Evolutionary conservation across 2,888 invertebrate species (phyloP), one percentile per base, ranked within the genome.

Genomic region (Thymelicus sylvestris): DNA sequence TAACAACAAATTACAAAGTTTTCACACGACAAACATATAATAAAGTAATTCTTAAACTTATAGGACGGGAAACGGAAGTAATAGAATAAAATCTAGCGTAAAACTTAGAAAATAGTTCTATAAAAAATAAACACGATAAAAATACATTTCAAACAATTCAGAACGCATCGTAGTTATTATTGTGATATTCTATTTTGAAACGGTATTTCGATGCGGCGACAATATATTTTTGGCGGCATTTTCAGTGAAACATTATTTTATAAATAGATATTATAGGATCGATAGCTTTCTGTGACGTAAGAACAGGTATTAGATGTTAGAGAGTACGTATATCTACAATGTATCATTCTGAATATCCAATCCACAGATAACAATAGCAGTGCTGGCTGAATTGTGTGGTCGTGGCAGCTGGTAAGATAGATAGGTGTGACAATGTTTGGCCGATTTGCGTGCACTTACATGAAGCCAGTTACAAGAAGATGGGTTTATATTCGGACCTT

Each of bases 341-440:
- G 8, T 24, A 57, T 59, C 13, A 60, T 48, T 24, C 41, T 50
- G 60, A 71, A 55, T 61, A 71, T 31, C 3, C 7, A 41, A 44
- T 66, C 44, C 61, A 66, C 63, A 66, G 66, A 61, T 62, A 66
- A 66, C 66, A 66, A 66, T 62, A 71, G 65, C 65, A 70, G 66
- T 66, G 66, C 66, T 71, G 66, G 66, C 66, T 71, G 70, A 61
- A 61, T 65, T 64, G 47, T 19, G n/a, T 62, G 31, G 60, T 60
- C 31, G 52, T 47, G 41, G n/a, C 61, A 55, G 52, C 52, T 60
- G 67, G 60, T 62, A 60, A 48, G 55, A 55, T 10, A 41, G 38
- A 55, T 82, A 81, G 80, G 80, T 82, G 81, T 81, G 74, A 81
- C 79, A 81, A 80, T 82, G 82, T 81, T 76, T 73, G 77, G 77